Evolutionary conservation across 2,888 invertebrate species (phyloP), one percentile per base, ranked within the genome.

Genomic region (Mechanitis messenoides): DNA sequence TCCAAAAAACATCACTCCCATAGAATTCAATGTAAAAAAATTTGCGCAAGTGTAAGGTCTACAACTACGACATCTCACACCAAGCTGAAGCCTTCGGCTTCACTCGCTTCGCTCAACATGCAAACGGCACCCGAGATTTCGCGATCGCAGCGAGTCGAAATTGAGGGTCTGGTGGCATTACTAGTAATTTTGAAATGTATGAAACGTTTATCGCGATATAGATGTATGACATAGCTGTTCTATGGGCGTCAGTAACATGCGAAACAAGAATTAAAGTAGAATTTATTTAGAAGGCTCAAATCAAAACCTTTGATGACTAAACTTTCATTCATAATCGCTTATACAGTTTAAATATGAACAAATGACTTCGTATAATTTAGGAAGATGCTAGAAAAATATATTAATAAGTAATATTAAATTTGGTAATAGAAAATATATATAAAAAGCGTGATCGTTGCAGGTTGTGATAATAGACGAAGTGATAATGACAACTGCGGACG

Each of bases 401-500:
- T 20, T 20, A 20, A 20, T 20, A 20, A 20, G 20, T 20, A 20
- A 20, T 20, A 20, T 20, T 20, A 20, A 1, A 20, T 20, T 20
- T 20, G 20, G 20, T 20, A 1, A 20, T 20, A 20, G 20, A 20
- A 20, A 20, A 20, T 20, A 20, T 20, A 20, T 20, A 20, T 20
- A 20, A 20, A 20, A 20, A 31, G 42, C 28, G 45, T 1, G 6
- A 28, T 31, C 5, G 31, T 61, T 62, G 33, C 87, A 95, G 92
- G 97, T 99, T 69, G 96, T 99, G 58, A 97, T 97, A 71, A 97
- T 97, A 74, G 96, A 97, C 76, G 93, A 95, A 54, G 93, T 97
- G 46, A 91, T 95, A 67, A 95, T 96, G 94, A 94, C 94, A 60
- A 93, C 94, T 58, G 93, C 94, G 1, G 97, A 97, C 68, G 96